Evolutionary conservation across 2,113 vertebrate genomes (phyloP).

Genomic region (Neopipo cinnamomea): DNA sequence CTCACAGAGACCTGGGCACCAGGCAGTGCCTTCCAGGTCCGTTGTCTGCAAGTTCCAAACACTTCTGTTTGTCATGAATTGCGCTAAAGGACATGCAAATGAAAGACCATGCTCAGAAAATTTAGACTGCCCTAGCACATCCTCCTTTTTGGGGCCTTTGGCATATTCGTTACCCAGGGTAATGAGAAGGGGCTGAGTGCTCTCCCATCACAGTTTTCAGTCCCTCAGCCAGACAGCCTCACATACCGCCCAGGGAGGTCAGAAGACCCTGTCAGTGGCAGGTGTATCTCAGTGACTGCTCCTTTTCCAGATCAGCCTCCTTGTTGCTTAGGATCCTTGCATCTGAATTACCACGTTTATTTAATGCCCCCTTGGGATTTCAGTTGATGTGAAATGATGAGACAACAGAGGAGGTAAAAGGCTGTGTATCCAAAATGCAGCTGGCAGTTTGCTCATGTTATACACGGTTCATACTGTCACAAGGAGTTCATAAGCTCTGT

Average conservation of each 20-base stretch:
- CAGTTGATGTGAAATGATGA: neutral
- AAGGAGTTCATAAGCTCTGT: neutral
- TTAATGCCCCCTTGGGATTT: neutral
- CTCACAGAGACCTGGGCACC: neutral
- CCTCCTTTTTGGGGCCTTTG: neutral
- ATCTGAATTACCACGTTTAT: neutral
- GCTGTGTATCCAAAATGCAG: neutral
- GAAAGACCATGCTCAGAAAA: neutral
- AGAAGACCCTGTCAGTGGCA: neutral
- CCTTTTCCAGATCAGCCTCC: neutral
- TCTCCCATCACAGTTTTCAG: neutral
- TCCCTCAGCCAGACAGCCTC: neutral
- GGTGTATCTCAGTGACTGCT: neutral
- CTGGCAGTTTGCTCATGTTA: neutral
- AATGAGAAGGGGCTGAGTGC: neutral
- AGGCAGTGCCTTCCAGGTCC: neutral
- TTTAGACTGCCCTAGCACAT: neutral
- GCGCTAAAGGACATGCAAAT: neutral
- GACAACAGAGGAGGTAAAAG: neutral
- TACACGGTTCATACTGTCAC: neutral
- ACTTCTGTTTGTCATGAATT: no score
- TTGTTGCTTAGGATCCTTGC: neutral
- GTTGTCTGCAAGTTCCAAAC: neutral
- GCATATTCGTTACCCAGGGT: neutral
- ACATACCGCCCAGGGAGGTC: neutral